Conservation (phyloP, 2,888 invertebrate genomes). For the Microchrysa polita region DNA sequence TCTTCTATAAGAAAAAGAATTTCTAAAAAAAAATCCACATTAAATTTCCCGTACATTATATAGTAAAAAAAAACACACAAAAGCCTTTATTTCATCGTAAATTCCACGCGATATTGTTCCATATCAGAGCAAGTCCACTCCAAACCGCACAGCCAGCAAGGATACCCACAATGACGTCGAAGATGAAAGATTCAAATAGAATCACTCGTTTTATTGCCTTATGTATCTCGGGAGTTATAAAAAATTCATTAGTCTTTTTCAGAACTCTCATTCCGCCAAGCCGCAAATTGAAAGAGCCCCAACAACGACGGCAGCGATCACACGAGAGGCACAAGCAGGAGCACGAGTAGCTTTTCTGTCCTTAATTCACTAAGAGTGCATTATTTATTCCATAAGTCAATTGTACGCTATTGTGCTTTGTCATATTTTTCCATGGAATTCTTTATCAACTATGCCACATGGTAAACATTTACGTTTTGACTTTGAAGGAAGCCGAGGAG, state of each 20-base stretch:
- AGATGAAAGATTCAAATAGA: conserved; percentile 9
- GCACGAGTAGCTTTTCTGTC: neutral
- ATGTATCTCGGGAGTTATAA: neutral
- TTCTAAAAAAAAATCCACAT: too few species aligned
- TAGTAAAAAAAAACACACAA: too few species aligned
- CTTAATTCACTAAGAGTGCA: conserved; percentile 18
- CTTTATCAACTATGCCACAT: conserved; percentile 8
- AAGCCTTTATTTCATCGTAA: too few species aligned
- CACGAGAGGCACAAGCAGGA: too few species aligned
- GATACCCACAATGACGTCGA: neutral
- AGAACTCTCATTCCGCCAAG: neutral
- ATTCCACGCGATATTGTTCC: too few species aligned
- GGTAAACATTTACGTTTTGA: conserved; percentile 2
- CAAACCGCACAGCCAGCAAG: too few species aligned
- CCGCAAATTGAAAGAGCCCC: neutral
- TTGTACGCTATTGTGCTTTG: conserved; percentile 11
- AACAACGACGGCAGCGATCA: too few species aligned
- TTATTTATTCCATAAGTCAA: conserved; percentile 17
- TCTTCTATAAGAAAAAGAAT: too few species aligned
- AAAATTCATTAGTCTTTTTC: neutral
- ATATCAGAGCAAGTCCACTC: too few species aligned
- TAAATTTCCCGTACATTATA: too few species aligned
- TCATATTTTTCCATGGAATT: conserved; percentile 13
- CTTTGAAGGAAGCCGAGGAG: neutral
- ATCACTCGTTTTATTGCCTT: conserved; percentile 6